phyloP scores from a whole-genome alignment of 2,888 invertebrate species.

The Netelia inedita region DNA sequence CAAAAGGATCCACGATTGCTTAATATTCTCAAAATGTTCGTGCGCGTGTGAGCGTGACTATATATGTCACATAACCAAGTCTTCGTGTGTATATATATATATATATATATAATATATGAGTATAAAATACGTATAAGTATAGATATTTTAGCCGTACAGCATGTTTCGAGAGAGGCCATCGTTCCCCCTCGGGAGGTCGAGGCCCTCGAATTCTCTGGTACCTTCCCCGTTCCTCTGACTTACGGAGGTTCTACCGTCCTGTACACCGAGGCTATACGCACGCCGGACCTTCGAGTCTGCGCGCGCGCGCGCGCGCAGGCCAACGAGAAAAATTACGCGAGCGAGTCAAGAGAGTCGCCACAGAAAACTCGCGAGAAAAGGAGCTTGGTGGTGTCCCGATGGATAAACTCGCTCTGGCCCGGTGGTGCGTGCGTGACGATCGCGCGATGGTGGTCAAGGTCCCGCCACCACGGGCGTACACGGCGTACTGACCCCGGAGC shows the following conservation, averaged over 20 bases:
- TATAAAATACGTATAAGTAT: background rate
- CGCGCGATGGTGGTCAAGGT: slow-evolving; percentile 68
- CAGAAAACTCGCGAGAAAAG: slow-evolving; percentile 9
- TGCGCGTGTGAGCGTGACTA: slow-evolving; percentile 41
- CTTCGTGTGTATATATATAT: background rate
- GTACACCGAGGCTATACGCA: background rate
- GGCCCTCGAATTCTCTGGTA: slow-evolving; percentile 49
- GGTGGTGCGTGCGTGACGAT: slow-evolving; percentile 67
- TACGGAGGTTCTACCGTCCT: background rate
- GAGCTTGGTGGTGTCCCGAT: slow-evolving; percentile 12
- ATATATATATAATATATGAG: background rate
- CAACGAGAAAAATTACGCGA: slow-evolving; percentile 49
- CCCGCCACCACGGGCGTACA: slow-evolving; percentile 43
- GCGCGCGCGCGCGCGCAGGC: background rate
- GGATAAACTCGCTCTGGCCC: slow-evolving; percentile 65
- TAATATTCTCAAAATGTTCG: slow-evolving; percentile 61
- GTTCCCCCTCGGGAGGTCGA: slow-evolving; percentile 60
- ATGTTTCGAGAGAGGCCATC: slow-evolving; percentile 45
- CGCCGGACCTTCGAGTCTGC: background rate
- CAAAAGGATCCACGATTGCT: slow-evolving; percentile 60
- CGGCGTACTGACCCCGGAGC: slow-evolving; percentile 62
- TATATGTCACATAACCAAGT: background rate
- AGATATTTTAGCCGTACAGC: slow-evolving; percentile 22
- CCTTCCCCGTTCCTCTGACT: slow-evolving; percentile 19
- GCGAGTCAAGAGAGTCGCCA: slow-evolving; percentile 21